Evolutionary conservation across 2,113 vertebrate genomes (phyloP).

Genomic region (Gavia stellata): DNA sequence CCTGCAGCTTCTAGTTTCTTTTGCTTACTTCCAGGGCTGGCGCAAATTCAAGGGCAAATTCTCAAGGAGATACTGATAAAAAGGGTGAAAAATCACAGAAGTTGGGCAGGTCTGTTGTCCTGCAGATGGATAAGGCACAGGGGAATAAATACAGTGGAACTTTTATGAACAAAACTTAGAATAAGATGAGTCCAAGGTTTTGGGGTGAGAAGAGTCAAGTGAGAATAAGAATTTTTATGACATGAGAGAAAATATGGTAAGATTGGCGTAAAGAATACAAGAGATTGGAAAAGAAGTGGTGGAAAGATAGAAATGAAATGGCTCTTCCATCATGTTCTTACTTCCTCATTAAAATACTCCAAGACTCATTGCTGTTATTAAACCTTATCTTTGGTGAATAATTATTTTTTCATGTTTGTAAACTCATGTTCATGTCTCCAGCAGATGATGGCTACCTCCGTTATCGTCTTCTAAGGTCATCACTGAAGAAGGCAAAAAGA

Average conservation of each 20-base stretch:
- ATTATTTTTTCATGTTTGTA: neutral
- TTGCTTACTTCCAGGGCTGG: neutral
- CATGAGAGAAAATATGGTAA: neutral
- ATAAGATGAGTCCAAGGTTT: neutral
- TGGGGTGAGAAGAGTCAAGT: neutral
- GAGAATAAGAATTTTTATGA: neutral
- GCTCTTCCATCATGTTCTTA: neutral
- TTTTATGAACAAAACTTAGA: neutral
- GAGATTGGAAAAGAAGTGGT: neutral
- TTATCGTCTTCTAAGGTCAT: neutral
- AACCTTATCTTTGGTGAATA: neutral
- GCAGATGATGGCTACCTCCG: neutral
- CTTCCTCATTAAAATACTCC: neutral
- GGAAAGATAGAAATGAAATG: neutral
- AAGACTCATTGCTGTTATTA: neutral
- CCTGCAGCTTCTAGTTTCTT: neutral
- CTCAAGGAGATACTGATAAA: neutral
- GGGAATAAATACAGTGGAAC: neutral
- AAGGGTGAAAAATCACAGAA: neutral
- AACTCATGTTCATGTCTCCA: neutral
- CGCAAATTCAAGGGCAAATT: neutral
- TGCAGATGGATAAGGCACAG: neutral
- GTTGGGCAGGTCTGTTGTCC: neutral
- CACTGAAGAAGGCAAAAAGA: neutral
- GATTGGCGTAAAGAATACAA: neutral